phyloP scores from a whole-genome alignment of 1,140 invertebrate genomes.

The Pteromalus puparum region DNA sequence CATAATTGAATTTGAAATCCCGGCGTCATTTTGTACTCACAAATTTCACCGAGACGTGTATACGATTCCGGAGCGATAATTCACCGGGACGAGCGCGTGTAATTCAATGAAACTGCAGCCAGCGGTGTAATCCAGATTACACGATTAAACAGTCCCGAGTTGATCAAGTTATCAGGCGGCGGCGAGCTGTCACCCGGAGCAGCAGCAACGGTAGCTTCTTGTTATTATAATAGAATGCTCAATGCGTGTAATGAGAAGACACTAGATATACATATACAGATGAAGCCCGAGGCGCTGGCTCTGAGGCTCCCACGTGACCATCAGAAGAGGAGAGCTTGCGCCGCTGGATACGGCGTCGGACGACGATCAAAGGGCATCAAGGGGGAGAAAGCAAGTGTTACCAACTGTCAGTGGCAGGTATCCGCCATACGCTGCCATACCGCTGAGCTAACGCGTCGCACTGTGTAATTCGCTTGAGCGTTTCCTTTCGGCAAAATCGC shows the following conservation, averaged over 20 bases:
- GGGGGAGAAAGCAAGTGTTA: conserved; percentile 55
- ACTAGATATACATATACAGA: background rate
- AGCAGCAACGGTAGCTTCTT: background rate
- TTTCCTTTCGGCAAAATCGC: conserved; percentile 11
- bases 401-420: conserved; percentile 60
- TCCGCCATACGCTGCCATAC: background rate
- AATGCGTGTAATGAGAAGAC: conserved; percentile 10
- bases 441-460: conserved; percentile 14
- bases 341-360: background rate
- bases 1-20: conserved; percentile 21
- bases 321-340: background rate
- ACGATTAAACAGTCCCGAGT: background rate
- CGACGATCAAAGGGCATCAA: conserved; percentile 61
- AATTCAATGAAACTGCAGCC: background rate
- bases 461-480: background rate
- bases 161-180: background rate
- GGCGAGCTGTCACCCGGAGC: background rate
- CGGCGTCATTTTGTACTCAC: conserved; percentile 22
- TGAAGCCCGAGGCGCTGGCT: background rate
- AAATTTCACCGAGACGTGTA: conserved; percentile 14
- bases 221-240: conserved; percentile 11
- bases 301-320: background rate
- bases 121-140: background rate
- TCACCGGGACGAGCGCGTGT: too few relatives aligned
- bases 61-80: too few relatives aligned